Evolutionary conservation across 1,140 invertebrate species (phyloP).

Genomic region (Scaptodrosophila lebanonensis): DNA sequence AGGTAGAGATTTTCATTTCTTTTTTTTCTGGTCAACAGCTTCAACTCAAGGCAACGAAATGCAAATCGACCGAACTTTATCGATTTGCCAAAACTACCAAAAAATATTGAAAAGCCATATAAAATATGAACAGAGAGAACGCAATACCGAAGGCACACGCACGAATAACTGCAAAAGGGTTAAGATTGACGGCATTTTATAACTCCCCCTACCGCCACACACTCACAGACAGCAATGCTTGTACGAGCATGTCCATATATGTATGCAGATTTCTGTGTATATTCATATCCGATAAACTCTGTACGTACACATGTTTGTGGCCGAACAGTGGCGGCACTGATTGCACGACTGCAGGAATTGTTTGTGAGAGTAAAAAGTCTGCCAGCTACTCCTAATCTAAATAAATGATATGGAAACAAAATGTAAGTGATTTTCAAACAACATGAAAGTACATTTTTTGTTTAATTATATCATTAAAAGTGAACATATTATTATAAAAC

Average conservation of each 20-base stretch:
- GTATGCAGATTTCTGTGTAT: constrained; percentile 50
- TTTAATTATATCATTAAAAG: no score
- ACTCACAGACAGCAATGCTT: constrained; percentile 12
- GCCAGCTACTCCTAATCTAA: no score
- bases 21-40: constrained; percentile 16
- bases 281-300: constrained; percentile 43
- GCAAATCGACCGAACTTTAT: constrained; percentile 23
- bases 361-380: no score
- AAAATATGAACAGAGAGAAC: constrained; percentile 3
- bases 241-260: constrained; percentile 33
- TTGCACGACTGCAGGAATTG: no score
- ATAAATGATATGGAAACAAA: no score
- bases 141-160: constrained; percentile 28
- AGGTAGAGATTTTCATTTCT: constrained; percentile 14
- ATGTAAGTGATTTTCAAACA: no score
- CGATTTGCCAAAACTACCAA: constrained; percentile 39
- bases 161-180: constrained; percentile 58
- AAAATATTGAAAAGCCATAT: constrained; percentile 43
- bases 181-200: constrained; percentile 62
- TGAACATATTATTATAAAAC: no score
- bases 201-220: constrained; percentile 6
- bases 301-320: background rate
- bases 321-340: constrained; percentile 4
- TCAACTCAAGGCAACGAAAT: background rate
- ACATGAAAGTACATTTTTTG: no score